Conservation (phyloP, 2,797 vertebrate genomes). For the Hephaestus fuliginosus region DNA sequence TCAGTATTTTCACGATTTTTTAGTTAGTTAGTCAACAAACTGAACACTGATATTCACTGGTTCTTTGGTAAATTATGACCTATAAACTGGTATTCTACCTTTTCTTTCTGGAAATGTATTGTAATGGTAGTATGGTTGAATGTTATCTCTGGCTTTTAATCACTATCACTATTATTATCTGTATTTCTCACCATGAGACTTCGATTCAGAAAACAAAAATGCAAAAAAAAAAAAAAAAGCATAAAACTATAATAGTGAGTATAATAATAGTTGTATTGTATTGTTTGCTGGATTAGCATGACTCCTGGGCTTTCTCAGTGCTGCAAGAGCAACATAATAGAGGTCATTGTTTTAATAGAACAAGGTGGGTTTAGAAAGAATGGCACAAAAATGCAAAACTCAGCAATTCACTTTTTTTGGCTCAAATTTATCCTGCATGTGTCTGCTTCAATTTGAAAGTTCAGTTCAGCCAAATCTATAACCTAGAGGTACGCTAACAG, state of each 20-base stretch:
- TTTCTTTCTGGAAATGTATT: not conserved
- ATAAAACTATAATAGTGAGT: not conserved
- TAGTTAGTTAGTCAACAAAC: not conserved
- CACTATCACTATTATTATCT: not conserved
- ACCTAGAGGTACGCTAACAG: too few species aligned
- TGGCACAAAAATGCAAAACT: too few species aligned
- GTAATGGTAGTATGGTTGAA: not conserved
- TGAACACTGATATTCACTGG: too few species aligned
- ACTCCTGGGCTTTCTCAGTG: not conserved
- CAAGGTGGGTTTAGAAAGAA: too few species aligned
- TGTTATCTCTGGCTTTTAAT: not conserved
- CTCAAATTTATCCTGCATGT: not conserved
- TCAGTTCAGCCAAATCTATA: not conserved
- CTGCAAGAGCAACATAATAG: too few species aligned
- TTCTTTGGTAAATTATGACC: not conserved
- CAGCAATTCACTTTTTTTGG: not conserved
- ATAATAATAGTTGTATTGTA: too few species aligned
- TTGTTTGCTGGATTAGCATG: not conserved
- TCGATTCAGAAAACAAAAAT: not conserved
- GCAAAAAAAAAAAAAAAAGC: not conserved
- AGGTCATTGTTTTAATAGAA: too few species aligned
- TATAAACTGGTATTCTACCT: not conserved
- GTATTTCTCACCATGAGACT: too few species aligned
- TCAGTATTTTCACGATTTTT: too few species aligned
- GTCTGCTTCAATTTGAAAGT: not conserved